Evolutionary conservation across 2,797 vertebrate genomes (phyloP).

Genomic region (Gallinago nigripennis): DNA sequence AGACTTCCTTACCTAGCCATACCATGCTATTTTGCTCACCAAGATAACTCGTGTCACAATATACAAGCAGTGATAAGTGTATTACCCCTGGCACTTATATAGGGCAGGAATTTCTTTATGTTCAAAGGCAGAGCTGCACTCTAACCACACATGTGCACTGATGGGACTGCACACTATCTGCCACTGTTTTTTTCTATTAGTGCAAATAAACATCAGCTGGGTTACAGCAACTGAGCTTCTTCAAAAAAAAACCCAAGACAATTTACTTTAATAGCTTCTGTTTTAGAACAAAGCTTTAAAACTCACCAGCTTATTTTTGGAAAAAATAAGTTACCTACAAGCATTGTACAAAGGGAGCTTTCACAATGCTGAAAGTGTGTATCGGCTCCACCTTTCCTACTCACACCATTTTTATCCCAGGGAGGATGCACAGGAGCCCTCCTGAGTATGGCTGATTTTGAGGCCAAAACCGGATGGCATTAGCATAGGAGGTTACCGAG

Average conservation of each 20-base stretch:
- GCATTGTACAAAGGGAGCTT: not conserved
- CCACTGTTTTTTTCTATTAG: not conserved
- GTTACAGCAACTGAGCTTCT: not conserved
- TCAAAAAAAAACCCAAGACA: not conserved
- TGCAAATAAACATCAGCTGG: not conserved
- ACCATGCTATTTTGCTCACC: not conserved
- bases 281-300: not conserved
- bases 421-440: not conserved
- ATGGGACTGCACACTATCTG: accelerated
- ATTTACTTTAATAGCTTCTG: not conserved
- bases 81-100: not conserved
- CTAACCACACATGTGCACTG: accelerated
- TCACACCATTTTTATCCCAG: not conserved
- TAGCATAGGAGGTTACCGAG: not conserved
- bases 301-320: not conserved
- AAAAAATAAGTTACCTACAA: not conserved
- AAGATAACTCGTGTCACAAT: not conserved
- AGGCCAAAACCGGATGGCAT: not conserved
- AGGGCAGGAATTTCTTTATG: not conserved
- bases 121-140: not conserved
- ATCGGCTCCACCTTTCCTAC: not conserved
- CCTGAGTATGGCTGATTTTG: not conserved
- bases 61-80: not conserved
- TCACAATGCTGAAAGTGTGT: not conserved
- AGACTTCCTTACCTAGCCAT: not conserved